Evolutionary conservation across 92 coral and sea anemone genomes (phyloP).

Genomic region (Actinernus sp.): DNA sequence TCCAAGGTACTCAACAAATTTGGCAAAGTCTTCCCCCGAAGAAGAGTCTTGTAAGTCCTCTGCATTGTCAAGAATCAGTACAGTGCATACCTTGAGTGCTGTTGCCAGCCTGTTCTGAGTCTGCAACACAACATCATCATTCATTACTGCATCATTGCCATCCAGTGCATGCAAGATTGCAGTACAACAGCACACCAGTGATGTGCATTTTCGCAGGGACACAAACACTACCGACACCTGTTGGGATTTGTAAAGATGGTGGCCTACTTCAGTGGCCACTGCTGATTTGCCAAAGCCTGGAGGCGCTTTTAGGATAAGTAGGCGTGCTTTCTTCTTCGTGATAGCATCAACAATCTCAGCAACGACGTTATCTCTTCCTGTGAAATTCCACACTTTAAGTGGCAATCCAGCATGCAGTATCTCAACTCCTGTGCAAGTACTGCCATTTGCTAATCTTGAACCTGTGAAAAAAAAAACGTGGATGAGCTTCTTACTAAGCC

Average conservation of each 20-base stretch:
- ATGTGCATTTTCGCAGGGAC: neutral
- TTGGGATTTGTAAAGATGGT: slow-evolving; percentile 2
- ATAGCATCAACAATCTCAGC: neutral
- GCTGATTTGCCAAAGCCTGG: slow-evolving; percentile 66
- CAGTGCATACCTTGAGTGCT: slow-evolving; percentile 5
- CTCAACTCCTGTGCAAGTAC: too few relatives aligned
- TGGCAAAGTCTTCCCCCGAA: slow-evolving; percentile 7
- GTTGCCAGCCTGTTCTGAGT: slow-evolving; percentile 8
- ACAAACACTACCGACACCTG: slow-evolving; percentile 7
- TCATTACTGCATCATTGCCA: slow-evolving; percentile 1
- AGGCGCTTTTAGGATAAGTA: slow-evolving; percentile 15
- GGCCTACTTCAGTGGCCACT: slow-evolving; percentile 39
- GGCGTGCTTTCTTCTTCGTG: neutral
- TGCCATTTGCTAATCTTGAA: too few relatives aligned
- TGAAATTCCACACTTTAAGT: neutral
- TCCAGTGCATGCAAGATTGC: slow-evolving; percentile 26
- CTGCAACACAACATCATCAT: slow-evolving; percentile 23
- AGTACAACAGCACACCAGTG: slow-evolving; percentile 9
- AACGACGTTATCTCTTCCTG: slow-evolving; percentile 15
- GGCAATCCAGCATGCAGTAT: slow-evolving; percentile 14
- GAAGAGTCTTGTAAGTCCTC: slow-evolving; percentile 49
- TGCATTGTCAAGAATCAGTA: slow-evolving; percentile 54
- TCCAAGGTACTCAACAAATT: slow-evolving; percentile 26
- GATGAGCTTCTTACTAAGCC: too few relatives aligned
- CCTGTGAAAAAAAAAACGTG: too few relatives aligned